Conservation (phyloP, 2,113 vertebrate genomes). For the Ammospiza caudacuta region DNA sequence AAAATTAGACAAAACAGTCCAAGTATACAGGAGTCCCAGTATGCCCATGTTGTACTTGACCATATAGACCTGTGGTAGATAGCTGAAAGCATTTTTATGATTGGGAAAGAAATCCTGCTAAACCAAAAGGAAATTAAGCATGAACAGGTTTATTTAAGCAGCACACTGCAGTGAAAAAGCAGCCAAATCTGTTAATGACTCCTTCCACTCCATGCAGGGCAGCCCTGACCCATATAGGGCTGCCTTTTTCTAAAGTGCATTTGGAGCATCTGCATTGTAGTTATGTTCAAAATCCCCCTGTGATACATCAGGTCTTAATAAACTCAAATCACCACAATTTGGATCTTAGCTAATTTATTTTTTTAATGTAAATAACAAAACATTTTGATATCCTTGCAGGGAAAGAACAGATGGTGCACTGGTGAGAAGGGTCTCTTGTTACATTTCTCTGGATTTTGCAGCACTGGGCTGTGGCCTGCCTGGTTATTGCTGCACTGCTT, state of each 20-base stretch:
- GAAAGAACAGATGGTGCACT: constrained; percentile 49
- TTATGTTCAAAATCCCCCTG: neutral
- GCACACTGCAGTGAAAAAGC: neutral
- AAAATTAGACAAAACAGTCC: neutral
- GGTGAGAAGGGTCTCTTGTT: constrained; percentile 7
- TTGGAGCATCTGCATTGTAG: constrained; percentile 10
- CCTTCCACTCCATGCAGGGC: neutral
- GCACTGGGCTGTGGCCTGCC: neutral
- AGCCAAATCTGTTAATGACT: neutral
- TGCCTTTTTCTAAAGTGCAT: neutral
- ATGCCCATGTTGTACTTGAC: neutral
- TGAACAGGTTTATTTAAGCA: neutral
- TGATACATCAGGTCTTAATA: neutral
- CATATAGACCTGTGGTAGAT: neutral
- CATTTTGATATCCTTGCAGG: neutral
- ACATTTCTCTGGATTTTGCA: neutral
- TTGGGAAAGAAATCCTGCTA: neutral
- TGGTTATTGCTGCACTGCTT: neutral
- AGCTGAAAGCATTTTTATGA: neutral
- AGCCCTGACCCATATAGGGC: neutral
- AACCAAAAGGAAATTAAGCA: neutral
- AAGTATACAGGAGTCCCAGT: neutral
- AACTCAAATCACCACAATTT: neutral
- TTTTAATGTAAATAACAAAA: constrained; percentile 23
- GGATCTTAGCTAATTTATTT: neutral